These are phyloP conservation scores for Folsomia candida DNA, from an alignment of 2,888 invertebrate genomes.

Conservation along the genomic window DNA sequence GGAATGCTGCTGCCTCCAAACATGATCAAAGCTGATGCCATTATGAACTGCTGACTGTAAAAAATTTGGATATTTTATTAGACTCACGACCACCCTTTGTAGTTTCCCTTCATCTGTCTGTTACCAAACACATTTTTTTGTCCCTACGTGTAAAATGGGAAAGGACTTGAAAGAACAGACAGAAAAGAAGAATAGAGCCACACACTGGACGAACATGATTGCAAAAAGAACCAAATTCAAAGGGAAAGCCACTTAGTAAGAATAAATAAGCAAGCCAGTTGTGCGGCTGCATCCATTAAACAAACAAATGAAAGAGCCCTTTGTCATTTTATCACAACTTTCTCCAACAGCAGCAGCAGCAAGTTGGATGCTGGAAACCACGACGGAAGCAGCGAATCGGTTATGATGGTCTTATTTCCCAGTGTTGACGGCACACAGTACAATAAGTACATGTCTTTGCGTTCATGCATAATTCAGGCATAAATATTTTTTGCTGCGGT, in stretches of 20 bases:
- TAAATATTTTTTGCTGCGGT: constrained; percentile 5
- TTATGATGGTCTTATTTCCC: not conserved
- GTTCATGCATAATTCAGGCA: constrained; percentile 8
- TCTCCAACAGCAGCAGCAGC: not conserved
- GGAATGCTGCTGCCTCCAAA: too few species aligned
- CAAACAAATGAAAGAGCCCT: not conserved
- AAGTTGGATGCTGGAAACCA: not conserved
- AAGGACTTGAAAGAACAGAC: too few species aligned
- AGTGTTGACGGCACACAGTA: too few species aligned
- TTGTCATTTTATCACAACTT: constrained; percentile 4
- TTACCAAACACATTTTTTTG: too few species aligned
- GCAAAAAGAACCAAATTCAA: not conserved
- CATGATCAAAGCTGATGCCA: too few species aligned
- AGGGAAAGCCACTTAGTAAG: not conserved
- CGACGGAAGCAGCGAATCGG: not conserved
- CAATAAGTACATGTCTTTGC: too few species aligned
- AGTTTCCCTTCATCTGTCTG: too few species aligned
- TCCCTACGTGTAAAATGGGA: too few species aligned
- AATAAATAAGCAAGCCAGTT: not conserved
- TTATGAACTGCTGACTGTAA: too few species aligned
- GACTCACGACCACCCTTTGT: too few species aligned
- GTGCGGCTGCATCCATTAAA: not conserved
- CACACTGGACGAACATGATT: not conserved
- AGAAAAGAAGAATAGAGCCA: too few species aligned
- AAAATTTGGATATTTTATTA: too few species aligned